Evolutionary conservation across 2,113 vertebrate genomes (phyloP).

Genomic region (Lycocorax pyrrhopterus): DNA sequence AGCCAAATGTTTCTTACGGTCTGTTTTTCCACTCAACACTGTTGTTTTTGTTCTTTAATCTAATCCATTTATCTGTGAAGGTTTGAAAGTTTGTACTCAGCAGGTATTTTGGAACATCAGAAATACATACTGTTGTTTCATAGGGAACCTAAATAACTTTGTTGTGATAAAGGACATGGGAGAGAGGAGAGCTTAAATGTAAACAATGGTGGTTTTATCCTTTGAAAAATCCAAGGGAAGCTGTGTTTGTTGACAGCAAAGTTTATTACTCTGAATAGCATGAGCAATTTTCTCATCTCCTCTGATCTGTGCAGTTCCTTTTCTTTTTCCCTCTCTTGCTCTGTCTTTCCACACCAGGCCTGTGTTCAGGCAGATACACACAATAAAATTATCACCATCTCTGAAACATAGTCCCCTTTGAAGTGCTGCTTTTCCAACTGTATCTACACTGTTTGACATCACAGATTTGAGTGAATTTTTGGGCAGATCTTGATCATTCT

Average conservation of each 20-base stretch:
- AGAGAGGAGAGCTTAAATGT: constrained; percentile 15
- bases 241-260: background rate
- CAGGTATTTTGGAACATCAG: background rate
- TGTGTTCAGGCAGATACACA: background rate
- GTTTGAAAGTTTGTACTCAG: constrained; percentile 37
- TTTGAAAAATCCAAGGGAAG: background rate
- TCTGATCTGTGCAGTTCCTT: background rate
- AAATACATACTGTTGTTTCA: background rate
- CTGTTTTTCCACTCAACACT: constrained; percentile 15
- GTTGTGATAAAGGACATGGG: constrained; percentile 52
- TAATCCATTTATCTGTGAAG: constrained; percentile 43
- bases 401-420: background rate
- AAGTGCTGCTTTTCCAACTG: background rate
- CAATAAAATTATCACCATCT: background rate
- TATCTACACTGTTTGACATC: background rate
- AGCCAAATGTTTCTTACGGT: background rate
- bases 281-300: background rate
- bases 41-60: constrained; percentile 32
- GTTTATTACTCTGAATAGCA: background rate
- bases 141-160: background rate
- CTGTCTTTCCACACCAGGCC: background rate
- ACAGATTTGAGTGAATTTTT: background rate
- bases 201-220: constrained; percentile 7
- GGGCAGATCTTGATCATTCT: accelerated
- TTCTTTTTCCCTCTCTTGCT: background rate